Base-by-base conservation (phyloP, 2,888 invertebrate species). In the Dynastes maya region DNA sequence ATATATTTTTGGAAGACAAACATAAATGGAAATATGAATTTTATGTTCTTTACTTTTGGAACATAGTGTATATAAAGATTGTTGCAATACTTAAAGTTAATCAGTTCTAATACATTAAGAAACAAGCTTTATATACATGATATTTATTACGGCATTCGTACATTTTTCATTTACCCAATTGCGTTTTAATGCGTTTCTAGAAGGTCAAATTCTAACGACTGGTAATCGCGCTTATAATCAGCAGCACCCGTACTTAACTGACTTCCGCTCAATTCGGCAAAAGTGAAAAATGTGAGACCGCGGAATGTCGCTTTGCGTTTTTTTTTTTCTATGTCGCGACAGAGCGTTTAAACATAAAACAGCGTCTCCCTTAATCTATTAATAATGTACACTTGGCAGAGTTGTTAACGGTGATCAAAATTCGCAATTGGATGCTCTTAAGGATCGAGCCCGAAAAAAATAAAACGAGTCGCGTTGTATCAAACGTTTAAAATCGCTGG, bases 341-440 rank as follows among this genome's bases (percentile, higher is more conserved):
- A 58, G 22, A 22, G 2, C 55, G 22, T 53, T 53, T n/a, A 6
- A 16, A 16, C 53, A 53, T 16, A 61, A 74, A 74, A 22, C 61
- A n/a, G n/a, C 37, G 45, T 22, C 45, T 40, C n/a, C 40, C 45
- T 16, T 27, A 49, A 74, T 74, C 72, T 74, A 74, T 74, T 63
- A 74, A 74, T 74, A 74, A 74, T 37, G 61, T n/a, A 63, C 45
- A 16, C 61, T 74, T 74, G 72, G 72, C 72, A 74, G 45, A 74
- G 61, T 61, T 61, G 63, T 61, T 37, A 11, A 61, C n/a, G n/a
- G 68, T 27, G 72, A 45, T 74, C 45, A 74, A 74, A 74, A 74
- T 68, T 51, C 29, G 27, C 68, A 51, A 49, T 27, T 32, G 68
- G 22, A 6, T 49, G 22, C 13, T 58, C n/a, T 27, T 29, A 29